Conservation (phyloP, 1,140 invertebrate species). For the Zaprionus capensis region DNA sequence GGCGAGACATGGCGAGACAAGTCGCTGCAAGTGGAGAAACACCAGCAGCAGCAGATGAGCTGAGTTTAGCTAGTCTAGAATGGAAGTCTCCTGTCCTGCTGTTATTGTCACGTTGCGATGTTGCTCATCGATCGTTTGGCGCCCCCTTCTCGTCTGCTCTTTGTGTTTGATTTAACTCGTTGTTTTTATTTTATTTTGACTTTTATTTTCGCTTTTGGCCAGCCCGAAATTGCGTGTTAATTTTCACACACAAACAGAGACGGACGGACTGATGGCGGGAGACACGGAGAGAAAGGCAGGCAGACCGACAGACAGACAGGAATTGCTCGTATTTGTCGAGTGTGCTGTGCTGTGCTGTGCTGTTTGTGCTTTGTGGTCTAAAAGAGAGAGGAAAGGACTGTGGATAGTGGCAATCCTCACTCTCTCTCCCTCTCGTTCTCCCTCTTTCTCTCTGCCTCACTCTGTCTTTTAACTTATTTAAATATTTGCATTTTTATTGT, state of each 20-base stretch:
- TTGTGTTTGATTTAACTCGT: constrained; percentile 75
- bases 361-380: constrained; percentile 69
- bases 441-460: background rate
- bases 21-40: constrained; percentile 2
- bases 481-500: constrained; percentile 82
- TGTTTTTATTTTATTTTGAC: constrained; percentile 63
- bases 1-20: constrained; percentile 1
- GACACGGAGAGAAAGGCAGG: background rate
- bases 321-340: constrained; percentile 52
- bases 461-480: constrained; percentile 48
- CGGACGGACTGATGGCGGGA: constrained; percentile 1
- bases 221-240: constrained; percentile 75
- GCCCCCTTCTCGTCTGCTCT: constrained; percentile 33
- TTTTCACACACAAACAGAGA: constrained; percentile 71
- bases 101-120: constrained; percentile 34
- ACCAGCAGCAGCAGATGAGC: constrained; percentile 15
- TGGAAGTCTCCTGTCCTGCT: background rate
- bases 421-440: background rate
- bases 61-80: constrained; percentile 17
- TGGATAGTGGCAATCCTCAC: background rate
- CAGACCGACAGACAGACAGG: constrained; percentile 20
- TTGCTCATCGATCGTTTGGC: constrained; percentile 74
- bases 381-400: background rate
- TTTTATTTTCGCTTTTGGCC: constrained; percentile 57
- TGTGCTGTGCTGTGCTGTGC: constrained; percentile 58